Conservation (phyloP, 2,888 invertebrate species). For the Pterostichus madidus region DNA sequence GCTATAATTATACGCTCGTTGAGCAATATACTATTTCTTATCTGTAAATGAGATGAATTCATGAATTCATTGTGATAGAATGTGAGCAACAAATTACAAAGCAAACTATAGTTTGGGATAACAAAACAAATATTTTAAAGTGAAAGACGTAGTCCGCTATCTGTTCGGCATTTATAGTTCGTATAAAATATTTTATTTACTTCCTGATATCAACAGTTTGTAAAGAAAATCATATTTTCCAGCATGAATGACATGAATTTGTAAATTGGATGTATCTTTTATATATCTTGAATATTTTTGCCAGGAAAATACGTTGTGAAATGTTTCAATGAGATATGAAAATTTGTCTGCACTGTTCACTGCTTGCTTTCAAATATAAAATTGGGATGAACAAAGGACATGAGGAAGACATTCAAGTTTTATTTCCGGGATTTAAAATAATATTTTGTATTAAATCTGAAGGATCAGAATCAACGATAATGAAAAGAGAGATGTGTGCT, state of each 20-base stretch:
- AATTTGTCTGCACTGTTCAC: conserved; percentile 32
- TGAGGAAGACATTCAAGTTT: conserved; percentile 38
- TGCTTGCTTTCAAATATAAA: conserved; percentile 33
- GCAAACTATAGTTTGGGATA: too few species aligned
- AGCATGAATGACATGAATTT: conserved; percentile 35
- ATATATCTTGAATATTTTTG: conserved; percentile 33
- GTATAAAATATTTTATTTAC: conserved; percentile 35
- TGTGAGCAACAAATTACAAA: too few species aligned
- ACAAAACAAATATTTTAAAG: too few species aligned
- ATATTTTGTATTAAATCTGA: conserved; percentile 17
- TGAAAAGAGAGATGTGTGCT: neutral
- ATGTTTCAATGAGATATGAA: conserved; percentile 48
- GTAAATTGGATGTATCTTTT: conserved; percentile 57
- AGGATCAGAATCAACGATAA: neutral
- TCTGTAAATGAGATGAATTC: too few species aligned
- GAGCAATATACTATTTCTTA: too few species aligned
- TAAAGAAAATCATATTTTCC: conserved; percentile 41
- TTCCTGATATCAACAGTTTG: conserved; percentile 23
- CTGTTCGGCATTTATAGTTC: conserved; percentile 30
- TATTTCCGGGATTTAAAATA: conserved; percentile 41
- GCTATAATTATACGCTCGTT: too few species aligned
- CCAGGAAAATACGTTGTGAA: conserved; percentile 26
- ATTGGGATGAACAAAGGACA: conserved; percentile 26
- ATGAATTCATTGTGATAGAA: too few species aligned
- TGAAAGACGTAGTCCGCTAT: neutral